Conservation (phyloP, 2,113 vertebrate species). For the Anhinga anhinga region DNA sequence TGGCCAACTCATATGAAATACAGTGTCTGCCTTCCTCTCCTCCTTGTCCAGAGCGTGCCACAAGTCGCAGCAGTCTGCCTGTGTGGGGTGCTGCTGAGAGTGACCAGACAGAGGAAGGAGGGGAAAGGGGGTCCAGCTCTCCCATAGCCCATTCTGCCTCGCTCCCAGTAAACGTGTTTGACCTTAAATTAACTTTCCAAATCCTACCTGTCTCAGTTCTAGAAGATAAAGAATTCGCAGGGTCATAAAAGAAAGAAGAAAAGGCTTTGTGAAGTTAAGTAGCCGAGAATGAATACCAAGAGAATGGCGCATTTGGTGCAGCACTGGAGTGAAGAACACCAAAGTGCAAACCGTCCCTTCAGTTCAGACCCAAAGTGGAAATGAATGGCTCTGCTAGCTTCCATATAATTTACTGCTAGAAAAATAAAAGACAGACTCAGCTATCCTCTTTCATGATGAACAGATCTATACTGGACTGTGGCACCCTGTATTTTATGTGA, state of each 20-base stretch:
- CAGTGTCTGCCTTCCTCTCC: neutral
- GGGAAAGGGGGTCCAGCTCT: neutral
- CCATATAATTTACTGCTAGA: neutral
- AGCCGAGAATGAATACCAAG: neutral
- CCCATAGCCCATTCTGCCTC: neutral
- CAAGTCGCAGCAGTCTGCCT: neutral
- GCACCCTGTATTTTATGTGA: conserved; percentile 2
- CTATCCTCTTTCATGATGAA: neutral
- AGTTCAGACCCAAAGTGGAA: neutral
- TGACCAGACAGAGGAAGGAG: neutral
- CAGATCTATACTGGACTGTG: neutral
- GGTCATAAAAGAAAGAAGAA: neutral
- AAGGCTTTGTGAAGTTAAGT: neutral
- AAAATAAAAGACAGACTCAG: conserved; percentile 1
- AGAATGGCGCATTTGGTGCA: neutral
- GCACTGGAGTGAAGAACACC: neutral
- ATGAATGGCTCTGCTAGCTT: neutral
- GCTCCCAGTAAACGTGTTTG: neutral
- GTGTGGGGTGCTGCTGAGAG: neutral
- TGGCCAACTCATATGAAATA: neutral
- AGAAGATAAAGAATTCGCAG: neutral
- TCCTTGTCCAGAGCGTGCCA: neutral
- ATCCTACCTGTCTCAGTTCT: neutral
- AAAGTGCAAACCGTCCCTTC: neutral
- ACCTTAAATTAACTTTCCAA: neutral